These are phyloP conservation scores for Polymixis flavicincta DNA, from an alignment of 2,888 invertebrate species.

Conservation along the genomic window DNA sequence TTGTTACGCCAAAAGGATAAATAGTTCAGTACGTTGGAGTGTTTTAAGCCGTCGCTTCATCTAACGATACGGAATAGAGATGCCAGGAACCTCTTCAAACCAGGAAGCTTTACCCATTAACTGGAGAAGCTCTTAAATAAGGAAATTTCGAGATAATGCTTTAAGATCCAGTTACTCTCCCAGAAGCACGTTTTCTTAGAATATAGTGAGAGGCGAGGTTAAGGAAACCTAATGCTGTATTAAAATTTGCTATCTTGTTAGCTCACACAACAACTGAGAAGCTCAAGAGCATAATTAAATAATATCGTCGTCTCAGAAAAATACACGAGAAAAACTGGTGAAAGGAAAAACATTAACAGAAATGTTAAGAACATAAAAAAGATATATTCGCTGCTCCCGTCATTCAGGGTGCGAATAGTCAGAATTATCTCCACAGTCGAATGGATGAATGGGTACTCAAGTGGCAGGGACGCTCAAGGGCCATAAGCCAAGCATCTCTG, in stretches of 20 bases:
- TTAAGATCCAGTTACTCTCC: slow-evolving; percentile 27
- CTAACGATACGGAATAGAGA: slow-evolving; percentile 32
- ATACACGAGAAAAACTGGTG: slow-evolving; percentile 9
- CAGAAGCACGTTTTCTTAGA: slow-evolving; percentile 25
- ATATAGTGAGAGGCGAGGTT: slow-evolving; percentile 17
- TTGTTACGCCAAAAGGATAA: slow-evolving; percentile 15
- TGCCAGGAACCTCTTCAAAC: slow-evolving; percentile 24
- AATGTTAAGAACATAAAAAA: slow-evolving; percentile 60
- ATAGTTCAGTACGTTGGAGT: slow-evolving; percentile 17
- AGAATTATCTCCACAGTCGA: slow-evolving; percentile 62
- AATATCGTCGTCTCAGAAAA: slow-evolving; percentile 36
- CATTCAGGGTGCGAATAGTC: slow-evolving; percentile 63
- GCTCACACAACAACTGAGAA: not conserved
- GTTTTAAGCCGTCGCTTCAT: slow-evolving; percentile 11
- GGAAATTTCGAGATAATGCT: slow-evolving; percentile 44
- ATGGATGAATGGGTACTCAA: slow-evolving; percentile 61
- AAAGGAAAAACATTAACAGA: slow-evolving; percentile 50
- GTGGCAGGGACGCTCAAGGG: slow-evolving; percentile 71
- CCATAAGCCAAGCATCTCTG: slow-evolving; percentile 77
- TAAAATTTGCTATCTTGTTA: slow-evolving; percentile 8
- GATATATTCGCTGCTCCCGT: slow-evolving; percentile 56
- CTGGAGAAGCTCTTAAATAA: slow-evolving; percentile 41
- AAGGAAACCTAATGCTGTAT: slow-evolving; percentile 15
- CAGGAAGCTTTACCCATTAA: slow-evolving; percentile 51
- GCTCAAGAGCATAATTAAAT: slow-evolving; percentile 35